These are phyloP conservation scores for Doryteuthis pealeii DNA, from an alignment of 1,140 invertebrate genomes.

Conservation along the genomic window DNA sequence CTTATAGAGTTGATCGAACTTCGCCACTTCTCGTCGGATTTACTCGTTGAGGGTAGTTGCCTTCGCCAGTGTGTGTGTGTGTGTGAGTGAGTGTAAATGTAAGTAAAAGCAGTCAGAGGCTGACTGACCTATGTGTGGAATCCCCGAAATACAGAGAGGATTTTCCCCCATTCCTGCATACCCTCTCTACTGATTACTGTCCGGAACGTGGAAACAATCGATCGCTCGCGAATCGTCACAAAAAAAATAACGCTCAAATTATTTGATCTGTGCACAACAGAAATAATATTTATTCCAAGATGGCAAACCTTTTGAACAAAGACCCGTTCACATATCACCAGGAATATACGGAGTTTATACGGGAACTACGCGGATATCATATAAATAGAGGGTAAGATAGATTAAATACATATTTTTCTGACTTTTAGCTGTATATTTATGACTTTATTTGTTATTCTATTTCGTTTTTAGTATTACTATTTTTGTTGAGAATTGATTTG, in stretches of 20 bases:
- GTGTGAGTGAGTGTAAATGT: constrained; percentile 32
- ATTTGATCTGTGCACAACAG: neutral
- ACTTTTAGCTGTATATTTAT: neutral
- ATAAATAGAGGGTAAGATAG: constrained; percentile 76
- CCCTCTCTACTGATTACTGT: constrained; percentile 40
- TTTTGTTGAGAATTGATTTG: no score
- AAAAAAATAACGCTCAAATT: neutral
- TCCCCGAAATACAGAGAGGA: constrained; percentile 50
- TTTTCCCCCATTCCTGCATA: constrained; percentile 49
- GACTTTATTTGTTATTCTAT: no score
- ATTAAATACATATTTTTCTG: no score
- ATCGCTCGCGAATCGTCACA: neutral
- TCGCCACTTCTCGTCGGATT: constrained; percentile 32
- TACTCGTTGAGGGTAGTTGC: no score
- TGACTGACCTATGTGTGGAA: no score
- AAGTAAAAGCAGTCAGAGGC: constrained; percentile 40
- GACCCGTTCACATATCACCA: constrained; percentile 71
- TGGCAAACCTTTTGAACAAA: constrained; percentile 74
- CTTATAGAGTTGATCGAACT: constrained; percentile 27
- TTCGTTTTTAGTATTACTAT: no score
- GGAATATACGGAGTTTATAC: constrained; percentile 75
- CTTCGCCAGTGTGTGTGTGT: constrained; percentile 31
- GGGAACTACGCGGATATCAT: constrained; percentile 81
- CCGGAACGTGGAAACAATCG: neutral
- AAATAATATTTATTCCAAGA: constrained; percentile 54